Evolutionary conservation across 2,113 vertebrate species (phyloP).

Genomic region (Carollia perspicillata): DNA sequence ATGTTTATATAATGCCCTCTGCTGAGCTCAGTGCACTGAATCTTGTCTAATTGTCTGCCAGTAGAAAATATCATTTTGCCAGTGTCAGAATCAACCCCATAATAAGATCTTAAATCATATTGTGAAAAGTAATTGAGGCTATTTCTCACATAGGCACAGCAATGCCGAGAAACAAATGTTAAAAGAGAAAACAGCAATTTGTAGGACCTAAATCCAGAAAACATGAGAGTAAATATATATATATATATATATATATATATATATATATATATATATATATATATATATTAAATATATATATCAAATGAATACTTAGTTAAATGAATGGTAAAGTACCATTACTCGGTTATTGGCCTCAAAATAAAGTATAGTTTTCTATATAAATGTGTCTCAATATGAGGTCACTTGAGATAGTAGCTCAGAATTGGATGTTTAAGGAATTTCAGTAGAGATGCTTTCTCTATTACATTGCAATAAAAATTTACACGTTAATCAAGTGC

Average conservation of each 20-base stretch:
- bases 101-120: background rate
- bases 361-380: background rate
- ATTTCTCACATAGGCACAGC: background rate
- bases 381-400: background rate
- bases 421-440: background rate
- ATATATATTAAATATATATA: too few relatives aligned
- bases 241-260: too few relatives aligned
- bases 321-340: slow-evolving; percentile 2
- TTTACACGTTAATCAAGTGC: slow-evolving; percentile 31
- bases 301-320: background rate
- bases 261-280: too few relatives aligned
- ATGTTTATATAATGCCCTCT: background rate
- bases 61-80: background rate
- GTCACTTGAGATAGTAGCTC: background rate
- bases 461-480: background rate
- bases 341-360: background rate
- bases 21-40: background rate
- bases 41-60: background rate
- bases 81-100: background rate
- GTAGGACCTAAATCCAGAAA: background rate
- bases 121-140: background rate
- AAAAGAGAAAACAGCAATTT: background rate
- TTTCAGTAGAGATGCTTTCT: slow-evolving; percentile 17
- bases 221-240: background rate
- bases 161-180: background rate